phyloP scores from a whole-genome alignment of 1,140 invertebrate genomes.

The Diplogasteroides magnus region DNA sequence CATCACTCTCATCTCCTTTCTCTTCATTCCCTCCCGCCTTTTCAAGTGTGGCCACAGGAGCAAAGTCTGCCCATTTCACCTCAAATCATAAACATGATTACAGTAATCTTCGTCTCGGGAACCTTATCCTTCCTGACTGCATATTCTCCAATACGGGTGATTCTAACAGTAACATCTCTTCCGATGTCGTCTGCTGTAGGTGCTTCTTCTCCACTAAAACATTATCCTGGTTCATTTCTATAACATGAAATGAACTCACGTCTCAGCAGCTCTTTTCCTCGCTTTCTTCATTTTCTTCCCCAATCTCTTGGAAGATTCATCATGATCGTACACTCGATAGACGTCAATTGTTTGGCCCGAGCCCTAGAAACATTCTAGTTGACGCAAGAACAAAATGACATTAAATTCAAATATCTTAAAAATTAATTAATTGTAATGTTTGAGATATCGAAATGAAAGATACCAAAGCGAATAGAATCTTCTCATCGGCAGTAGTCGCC shows the following conservation, averaged over 20 bases:
- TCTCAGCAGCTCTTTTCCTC: conserved; percentile 30
- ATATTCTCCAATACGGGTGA: conserved; percentile 44
- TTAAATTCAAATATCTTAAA: no score
- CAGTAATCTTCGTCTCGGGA: background rate
- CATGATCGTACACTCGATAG: conserved; percentile 72
- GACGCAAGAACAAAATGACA: no score
- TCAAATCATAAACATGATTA: background rate
- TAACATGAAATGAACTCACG: no score
- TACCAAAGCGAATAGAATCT: conserved; percentile 71
- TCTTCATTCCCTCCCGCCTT: background rate
- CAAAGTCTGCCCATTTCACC: background rate
- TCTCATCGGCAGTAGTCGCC: conserved; percentile 60
- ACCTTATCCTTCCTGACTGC: conserved; percentile 3
- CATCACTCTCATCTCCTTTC: background rate
- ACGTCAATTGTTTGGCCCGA: conserved; percentile 75
- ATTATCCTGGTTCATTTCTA: no score
- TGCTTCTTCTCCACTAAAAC: no score
- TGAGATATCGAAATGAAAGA: no score
- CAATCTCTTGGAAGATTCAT: conserved; percentile 66
- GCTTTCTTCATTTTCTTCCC: conserved; percentile 46
- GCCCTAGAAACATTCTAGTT: conserved; percentile 64
- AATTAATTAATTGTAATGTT: no score
- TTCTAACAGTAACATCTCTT: conserved; percentile 45
- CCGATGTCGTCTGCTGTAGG: conserved; percentile 35
- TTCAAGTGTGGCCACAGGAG: background rate